Percentiles rank a stretch among this genome's conserved stretches.
phyloP scores from a whole-genome alignment of 2,888 invertebrate genomes.

The Agriopis marginaria region DNA sequence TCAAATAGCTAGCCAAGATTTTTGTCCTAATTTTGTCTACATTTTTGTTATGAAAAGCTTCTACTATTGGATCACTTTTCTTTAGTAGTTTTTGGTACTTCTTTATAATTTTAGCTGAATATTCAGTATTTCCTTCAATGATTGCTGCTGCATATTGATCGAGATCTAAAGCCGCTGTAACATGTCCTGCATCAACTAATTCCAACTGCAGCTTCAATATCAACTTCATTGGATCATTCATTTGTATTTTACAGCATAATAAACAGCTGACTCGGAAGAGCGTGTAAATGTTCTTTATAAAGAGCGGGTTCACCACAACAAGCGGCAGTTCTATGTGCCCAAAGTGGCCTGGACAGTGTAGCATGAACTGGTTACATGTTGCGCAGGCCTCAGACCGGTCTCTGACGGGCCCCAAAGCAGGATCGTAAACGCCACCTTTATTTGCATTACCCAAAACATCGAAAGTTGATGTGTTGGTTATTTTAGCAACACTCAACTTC shows the following conservation, averaged over 20 bases:
- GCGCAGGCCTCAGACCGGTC: conserved; percentile 90
- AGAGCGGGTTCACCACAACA: conserved; percentile 96
- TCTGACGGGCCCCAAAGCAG: conserved; percentile 89
- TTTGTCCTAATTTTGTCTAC: conserved; percentile 78
- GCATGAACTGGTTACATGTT: conserved; percentile 90
- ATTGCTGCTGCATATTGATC: conserved; percentile 76
- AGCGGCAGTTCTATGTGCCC: conserved; percentile 97
- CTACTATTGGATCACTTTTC: conserved; percentile 62
- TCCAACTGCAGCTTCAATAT: conserved; percentile 89
- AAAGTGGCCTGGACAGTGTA: conserved; percentile 95
- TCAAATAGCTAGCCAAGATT: conserved; percentile 78
- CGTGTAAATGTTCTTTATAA: conserved; percentile 90
- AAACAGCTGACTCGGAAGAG: conserved; percentile 90
- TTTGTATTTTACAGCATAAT: conserved; percentile 89
- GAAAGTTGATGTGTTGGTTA: conserved; percentile 92
- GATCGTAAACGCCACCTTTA: conserved; percentile 96
- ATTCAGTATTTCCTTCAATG: conserved; percentile 67
- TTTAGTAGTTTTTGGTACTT: conserved; percentile 72
- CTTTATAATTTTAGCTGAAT: conserved; percentile 77
- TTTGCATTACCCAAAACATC: conserved; percentile 94
- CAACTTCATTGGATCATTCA: conserved; percentile 79
- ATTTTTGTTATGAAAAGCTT: conserved; percentile 79
- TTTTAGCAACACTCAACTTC: conserved; percentile 92
- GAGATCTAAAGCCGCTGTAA: conserved; percentile 90
- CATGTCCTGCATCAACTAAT: conserved; percentile 90